phyloP scores from a whole-genome alignment of 2,113 vertebrate genomes.

The Tichodroma muraria region DNA sequence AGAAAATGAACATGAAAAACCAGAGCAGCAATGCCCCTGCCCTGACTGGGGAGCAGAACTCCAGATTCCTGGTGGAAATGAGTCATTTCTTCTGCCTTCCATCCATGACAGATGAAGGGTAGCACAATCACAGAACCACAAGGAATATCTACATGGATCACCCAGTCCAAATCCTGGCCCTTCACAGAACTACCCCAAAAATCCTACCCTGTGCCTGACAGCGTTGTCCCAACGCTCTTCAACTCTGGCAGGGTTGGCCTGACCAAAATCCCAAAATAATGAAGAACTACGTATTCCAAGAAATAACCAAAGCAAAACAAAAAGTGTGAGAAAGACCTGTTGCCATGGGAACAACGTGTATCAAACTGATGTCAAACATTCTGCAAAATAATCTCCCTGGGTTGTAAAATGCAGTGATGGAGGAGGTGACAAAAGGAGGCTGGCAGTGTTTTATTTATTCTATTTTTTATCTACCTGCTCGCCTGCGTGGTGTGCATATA shows the following conservation, averaged over 20 bases:
- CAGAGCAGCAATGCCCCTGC: neutral
- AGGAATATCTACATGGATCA: neutral
- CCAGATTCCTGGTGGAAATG: neutral
- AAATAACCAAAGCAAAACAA: neutral
- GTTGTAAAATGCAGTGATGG: neutral
- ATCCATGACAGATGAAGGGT: neutral
- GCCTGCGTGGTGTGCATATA: neutral
- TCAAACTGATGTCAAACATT: constrained; percentile 8
- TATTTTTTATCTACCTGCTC: neutral
- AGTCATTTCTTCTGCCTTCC: neutral
- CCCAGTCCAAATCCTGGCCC: neutral
- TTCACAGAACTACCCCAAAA: neutral
- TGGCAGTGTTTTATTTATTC: neutral
- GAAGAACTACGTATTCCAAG: neutral
- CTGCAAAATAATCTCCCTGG: neutral
- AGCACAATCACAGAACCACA: neutral
- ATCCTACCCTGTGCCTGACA: neutral
- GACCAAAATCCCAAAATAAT: neutral
- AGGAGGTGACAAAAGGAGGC: neutral
- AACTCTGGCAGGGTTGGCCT: neutral
- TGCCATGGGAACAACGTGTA: neutral
- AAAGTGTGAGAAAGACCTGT: neutral
- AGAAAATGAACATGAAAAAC: neutral
- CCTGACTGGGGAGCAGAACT: neutral
- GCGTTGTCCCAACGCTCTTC: neutral